These are phyloP conservation scores for Apeltes quadracus DNA, from an alignment of 2,113 vertebrate genomes.

Conservation along the genomic window DNA sequence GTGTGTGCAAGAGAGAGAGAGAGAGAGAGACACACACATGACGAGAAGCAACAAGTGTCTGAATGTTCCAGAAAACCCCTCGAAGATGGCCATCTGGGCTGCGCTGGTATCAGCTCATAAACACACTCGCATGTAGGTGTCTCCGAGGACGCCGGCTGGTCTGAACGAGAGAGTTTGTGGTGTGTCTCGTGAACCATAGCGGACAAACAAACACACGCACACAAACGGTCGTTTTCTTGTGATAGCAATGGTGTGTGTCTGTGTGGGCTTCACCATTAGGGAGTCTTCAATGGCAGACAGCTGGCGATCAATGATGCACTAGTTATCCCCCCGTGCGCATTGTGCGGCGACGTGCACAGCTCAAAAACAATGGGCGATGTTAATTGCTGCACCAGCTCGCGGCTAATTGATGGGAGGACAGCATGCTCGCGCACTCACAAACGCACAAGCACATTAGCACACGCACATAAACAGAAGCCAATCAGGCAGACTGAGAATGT, in stretches of 20 bases:
- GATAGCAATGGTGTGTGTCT: constrained; percentile 29
- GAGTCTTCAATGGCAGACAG: constrained; percentile 63
- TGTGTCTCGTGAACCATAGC: constrained; percentile 45
- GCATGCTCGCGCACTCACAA: constrained; percentile 36
- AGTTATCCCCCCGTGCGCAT: constrained; percentile 46
- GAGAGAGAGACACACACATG: constrained; percentile 53
- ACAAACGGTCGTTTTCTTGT: constrained; percentile 25
- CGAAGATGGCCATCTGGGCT: constrained; percentile 73
- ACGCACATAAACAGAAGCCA: constrained; percentile 72
- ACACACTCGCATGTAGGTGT: constrained; percentile 49
- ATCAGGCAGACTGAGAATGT: constrained; percentile 69
- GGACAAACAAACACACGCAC: constrained; percentile 26
- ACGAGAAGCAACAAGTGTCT: constrained; percentile 75
- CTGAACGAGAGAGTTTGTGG: constrained; percentile 53
- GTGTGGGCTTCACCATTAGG: constrained; percentile 63
- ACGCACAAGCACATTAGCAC: constrained; percentile 57
- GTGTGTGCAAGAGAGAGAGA: constrained; percentile 11
- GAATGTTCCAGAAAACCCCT: constrained; percentile 76
- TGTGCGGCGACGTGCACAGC: constrained; percentile 20
- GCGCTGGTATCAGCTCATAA: constrained; percentile 46
- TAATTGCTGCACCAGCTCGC: constrained; percentile 68
- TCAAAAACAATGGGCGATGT: constrained; percentile 44
- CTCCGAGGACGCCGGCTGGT: constrained; percentile 62
- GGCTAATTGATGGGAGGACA: constrained; percentile 75
- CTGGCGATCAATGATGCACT: constrained; percentile 70